Evolutionary conservation across 1,140 invertebrate genomes (phyloP), one percentile per base, ranked within the genome.

Genomic region (Antheraea mylitta): DNA sequence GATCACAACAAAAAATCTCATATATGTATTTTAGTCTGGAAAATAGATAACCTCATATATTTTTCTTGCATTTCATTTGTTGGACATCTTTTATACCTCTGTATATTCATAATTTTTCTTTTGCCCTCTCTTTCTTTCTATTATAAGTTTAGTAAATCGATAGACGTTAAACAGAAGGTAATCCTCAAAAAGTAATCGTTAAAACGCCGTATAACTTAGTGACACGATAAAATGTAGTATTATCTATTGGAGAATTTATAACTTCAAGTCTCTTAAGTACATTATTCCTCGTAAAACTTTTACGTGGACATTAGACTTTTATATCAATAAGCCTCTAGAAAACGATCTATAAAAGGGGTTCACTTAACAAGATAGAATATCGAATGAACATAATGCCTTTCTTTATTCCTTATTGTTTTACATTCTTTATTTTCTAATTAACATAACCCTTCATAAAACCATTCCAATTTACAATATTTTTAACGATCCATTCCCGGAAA

Each of bases 251-350:
- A 16, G 11, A 63, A 63, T 63, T 63, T 63, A 63, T 63, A 37
- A 37, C 30, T 36, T 37, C 61, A 30, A 63, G 61, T 63, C 22
- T 8, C 61, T 63, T 7, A 63, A 63, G 22, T 63, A 63, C 30
- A 71, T 68, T 67, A 66, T 67, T 36, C 63, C 48, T 68, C 66
- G 58, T 71, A 68, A 71, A 71, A 68, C 18, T 71, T 71, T 71
- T 59, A 71, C 70, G 70, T 38, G 37, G 58, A 64, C 66, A 22
- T 71, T 48, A 71, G 66, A 68, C 70, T 71, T 62, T 63, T 71
- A 68, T 68, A 38, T 53, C 70, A 68, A 71, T 71, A 71, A 68
- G 53, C 68, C 66, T 64, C 67, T 22, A 59, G 48, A 30, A 63
- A 64, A 64, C 61, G 60, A 30, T 68, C 70, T 64, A 68, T 71